These are phyloP conservation scores for Acromyrmex charruanus DNA, from an alignment of 1,140 invertebrate species.

Conservation along the genomic window DNA sequence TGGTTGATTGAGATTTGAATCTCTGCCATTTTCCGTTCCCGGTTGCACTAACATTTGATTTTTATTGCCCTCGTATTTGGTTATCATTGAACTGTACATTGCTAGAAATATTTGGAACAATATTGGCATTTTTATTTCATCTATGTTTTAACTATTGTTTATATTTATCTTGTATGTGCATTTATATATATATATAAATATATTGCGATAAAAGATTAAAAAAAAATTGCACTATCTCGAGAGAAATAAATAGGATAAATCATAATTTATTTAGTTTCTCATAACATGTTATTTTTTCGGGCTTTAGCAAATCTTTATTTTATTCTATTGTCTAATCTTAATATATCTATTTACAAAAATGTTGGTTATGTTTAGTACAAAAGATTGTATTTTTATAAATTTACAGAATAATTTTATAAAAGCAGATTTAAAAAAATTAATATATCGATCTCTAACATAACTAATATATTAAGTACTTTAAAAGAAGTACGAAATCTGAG, in stretches of 20 bases:
- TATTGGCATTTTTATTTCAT: conserved; percentile 23
- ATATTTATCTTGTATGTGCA: neutral
- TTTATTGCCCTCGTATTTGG: conserved; percentile 75
- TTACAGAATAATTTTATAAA: neutral
- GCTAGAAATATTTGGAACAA: neutral
- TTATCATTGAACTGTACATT: conserved; percentile 80
- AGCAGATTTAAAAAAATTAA: neutral
- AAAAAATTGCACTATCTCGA: neutral
- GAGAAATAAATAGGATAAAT: conserved; percentile 9
- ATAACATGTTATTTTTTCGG: neutral
- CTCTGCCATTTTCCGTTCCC: conserved; percentile 42
- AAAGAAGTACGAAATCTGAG: neutral
- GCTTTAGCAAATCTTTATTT: neutral
- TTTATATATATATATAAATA: neutral
- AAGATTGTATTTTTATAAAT: neutral
- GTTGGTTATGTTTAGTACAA: neutral
- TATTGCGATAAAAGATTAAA: neutral
- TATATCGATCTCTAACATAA: neutral
- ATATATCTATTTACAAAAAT: neutral
- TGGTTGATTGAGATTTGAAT: conserved; percentile 63
- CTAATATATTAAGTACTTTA: too few relatives aligned
- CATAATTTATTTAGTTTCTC: neutral
- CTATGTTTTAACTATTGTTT: neutral
- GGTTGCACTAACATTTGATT: conserved; percentile 49
- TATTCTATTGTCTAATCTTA: neutral